These are phyloP conservation scores for Tryphoninae sp. DNA, from an alignment of 2,888 invertebrate species.

Conservation along the genomic window DNA sequence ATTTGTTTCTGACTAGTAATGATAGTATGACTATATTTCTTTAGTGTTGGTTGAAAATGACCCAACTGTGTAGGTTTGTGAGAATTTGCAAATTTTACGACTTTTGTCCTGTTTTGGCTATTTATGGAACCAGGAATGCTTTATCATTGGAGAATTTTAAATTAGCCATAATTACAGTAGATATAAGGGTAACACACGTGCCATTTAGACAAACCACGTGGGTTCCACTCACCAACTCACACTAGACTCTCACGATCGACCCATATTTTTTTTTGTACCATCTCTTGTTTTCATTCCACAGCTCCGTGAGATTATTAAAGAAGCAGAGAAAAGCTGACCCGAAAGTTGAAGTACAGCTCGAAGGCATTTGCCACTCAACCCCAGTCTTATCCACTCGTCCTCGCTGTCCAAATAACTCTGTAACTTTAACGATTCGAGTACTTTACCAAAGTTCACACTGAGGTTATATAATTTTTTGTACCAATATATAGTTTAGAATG, in stretches of 20 bases:
- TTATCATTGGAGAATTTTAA: not conserved
- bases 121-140: not conserved
- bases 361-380: constrained; percentile 16
- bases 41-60: too few species aligned
- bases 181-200: constrained; percentile 13
- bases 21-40: too few species aligned
- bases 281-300: constrained; percentile 13
- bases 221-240: not conserved
- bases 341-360: constrained; percentile 2
- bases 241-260: constrained; percentile 12
- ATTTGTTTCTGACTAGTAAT: too few species aligned
- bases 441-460: constrained; percentile 30
- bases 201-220: not conserved
- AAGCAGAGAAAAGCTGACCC: not conserved
- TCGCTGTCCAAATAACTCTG: constrained; percentile 26
- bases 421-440: constrained; percentile 30
- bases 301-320: constrained; percentile 1
- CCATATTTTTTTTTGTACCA: constrained; percentile 3
- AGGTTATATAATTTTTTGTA: constrained; percentile 17
- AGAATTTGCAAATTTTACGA: too few species aligned
- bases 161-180: not conserved
- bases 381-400: constrained; percentile 6
- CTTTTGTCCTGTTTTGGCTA: too few species aligned
- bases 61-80: too few species aligned
- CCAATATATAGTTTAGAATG: not conserved